These are phyloP conservation scores for Agriopis marginaria DNA, from an alignment of 2,888 invertebrate genomes.

Conservation along the genomic window DNA sequence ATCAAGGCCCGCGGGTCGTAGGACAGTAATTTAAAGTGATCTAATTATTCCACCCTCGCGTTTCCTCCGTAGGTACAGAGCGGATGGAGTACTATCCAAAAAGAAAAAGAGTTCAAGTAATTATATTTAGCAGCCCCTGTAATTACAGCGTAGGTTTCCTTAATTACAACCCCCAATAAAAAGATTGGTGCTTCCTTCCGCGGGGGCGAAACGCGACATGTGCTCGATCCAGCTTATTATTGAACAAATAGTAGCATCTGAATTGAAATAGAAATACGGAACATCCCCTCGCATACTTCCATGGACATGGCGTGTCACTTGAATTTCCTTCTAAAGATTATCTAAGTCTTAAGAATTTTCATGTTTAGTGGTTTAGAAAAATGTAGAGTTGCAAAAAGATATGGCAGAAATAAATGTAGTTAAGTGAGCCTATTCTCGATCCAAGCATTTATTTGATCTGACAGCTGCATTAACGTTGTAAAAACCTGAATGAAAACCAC, in stretches of 20 bases:
- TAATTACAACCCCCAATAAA: conserved; percentile 82
- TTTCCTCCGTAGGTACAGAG: conserved; percentile 37
- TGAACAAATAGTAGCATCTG: conserved; percentile 60
- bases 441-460: no score
- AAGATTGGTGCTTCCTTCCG: conserved; percentile 83
- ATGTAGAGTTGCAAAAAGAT: no score
- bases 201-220: conserved; percentile 73
- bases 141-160: conserved; percentile 82
- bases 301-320: neutral
- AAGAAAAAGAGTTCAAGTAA: conserved; percentile 77
- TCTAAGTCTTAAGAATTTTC: neutral
- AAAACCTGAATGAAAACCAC: no score
- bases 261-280: conserved; percentile 22
- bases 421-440: no score
- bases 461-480: no score
- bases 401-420: no score
- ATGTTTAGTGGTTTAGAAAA: neutral
- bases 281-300: neutral
- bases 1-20: conserved; percentile 16
- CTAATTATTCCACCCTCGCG: conserved; percentile 49
- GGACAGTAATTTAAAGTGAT: conserved; percentile 36
- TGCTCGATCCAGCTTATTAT: conserved; percentile 80
- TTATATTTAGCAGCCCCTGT: conserved; percentile 86
- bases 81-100: conserved; percentile 68
- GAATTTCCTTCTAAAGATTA: neutral